phyloP scores from a whole-genome alignment of 2,797 vertebrate genomes.

The Tangara arthus region DNA sequence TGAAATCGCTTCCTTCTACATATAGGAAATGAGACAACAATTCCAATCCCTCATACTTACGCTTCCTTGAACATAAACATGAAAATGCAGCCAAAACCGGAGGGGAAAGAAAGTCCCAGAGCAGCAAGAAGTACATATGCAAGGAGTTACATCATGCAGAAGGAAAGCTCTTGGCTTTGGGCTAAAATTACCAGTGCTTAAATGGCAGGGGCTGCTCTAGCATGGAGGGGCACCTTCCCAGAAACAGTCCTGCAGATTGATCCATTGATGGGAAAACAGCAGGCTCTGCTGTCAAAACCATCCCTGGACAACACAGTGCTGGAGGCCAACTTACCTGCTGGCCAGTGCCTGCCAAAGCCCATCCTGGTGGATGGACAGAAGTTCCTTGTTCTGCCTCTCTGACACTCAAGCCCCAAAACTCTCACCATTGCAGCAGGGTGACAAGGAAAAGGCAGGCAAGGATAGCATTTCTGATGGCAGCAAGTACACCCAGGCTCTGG shows the following conservation, averaged over 20 bases:
- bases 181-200: not conserved
- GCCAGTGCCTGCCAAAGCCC: not conserved
- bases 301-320: fast-evolving
- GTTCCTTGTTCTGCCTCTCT: not conserved
- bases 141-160: constrained; percentile 32
- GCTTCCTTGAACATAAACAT: constrained; percentile 41
- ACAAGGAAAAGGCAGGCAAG: not conserved
- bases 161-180: not conserved
- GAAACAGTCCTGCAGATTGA: not conserved
- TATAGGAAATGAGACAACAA: constrained; percentile 50
- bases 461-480: not conserved
- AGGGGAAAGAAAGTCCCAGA: constrained; percentile 20
- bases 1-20: constrained; percentile 21
- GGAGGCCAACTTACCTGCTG: not conserved
- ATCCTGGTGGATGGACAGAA: fast-evolving
- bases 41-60: constrained; percentile 43
- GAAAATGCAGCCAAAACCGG: constrained; percentile 4
- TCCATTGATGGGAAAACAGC: fast-evolving
- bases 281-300: not conserved
- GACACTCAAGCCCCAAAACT: not conserved
- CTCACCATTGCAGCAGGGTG: fast-evolving
- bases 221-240: not conserved
- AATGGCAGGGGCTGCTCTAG: not conserved
- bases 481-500: fast-evolving
- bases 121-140: constrained; percentile 33